Conservation (phyloP, 1,140 invertebrate genomes). For the Brachionus asplanchnoidis region DNA sequence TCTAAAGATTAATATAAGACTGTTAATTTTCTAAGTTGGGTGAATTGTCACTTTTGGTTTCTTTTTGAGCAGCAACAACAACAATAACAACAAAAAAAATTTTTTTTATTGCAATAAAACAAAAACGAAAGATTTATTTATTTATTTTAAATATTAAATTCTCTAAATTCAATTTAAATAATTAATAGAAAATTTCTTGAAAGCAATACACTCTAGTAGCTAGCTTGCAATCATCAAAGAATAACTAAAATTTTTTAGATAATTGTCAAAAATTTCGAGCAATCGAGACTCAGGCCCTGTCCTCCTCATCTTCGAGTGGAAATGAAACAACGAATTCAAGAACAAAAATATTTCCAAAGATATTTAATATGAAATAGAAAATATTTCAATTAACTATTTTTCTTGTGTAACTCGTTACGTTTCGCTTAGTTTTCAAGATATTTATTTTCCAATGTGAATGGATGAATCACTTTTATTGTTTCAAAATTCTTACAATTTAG, state of each 20-base stretch:
- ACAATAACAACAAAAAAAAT: too few relatives aligned
- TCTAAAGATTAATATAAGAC: conserved; percentile 34
- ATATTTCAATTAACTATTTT: conserved; percentile 3
- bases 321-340: conserved; percentile 23
- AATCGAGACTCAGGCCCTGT: not conserved
- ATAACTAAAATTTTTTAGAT: conserved; percentile 38
- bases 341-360: conserved; percentile 24
- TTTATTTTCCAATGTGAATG: conserved; percentile 25
- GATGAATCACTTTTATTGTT: conserved; percentile 4
- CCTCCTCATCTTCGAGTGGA: not conserved
- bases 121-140: conserved; percentile 34
- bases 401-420: not conserved
- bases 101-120: not conserved
- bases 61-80: not conserved
- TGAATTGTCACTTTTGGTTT: conserved; percentile 16
- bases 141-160: conserved; percentile 39
- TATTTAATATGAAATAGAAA: not conserved
- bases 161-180: conserved; percentile 36
- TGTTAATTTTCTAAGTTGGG: not conserved
- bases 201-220: not conserved
- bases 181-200: conserved; percentile 37
- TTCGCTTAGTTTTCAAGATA: conserved; percentile 32
- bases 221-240: not conserved
- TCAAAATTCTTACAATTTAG: conserved; percentile 33
- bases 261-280: conserved; percentile 24